These are phyloP conservation scores for Scaptomyza caliginosa DNA, from an alignment of 2,888 invertebrate species.

Conservation along the genomic window DNA sequence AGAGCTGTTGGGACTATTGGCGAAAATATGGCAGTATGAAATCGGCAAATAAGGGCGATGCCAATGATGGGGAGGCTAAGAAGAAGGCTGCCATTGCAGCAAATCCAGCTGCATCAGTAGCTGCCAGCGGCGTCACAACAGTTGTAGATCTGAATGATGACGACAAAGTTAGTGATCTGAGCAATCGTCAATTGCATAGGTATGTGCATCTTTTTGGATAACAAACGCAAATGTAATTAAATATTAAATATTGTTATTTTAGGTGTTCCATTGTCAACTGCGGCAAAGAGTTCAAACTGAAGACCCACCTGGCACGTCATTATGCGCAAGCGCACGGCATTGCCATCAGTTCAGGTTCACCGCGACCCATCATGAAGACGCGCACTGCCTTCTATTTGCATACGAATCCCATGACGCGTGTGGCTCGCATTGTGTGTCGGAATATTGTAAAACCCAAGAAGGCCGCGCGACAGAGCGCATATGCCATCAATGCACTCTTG, in stretches of 20 bases:
- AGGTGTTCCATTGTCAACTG: constrained; percentile 96
- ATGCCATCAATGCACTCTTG: constrained; percentile 90
- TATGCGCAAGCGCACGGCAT: constrained; percentile 94
- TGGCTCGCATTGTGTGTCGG: constrained; percentile 94
- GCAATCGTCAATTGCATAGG: constrained; percentile 83
- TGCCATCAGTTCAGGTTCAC: constrained; percentile 90
- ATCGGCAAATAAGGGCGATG: constrained; percentile 86
- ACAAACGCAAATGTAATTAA: not conserved
- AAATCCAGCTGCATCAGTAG: constrained; percentile 43
- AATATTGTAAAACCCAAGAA: constrained; percentile 92
- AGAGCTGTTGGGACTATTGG: constrained; percentile 98
- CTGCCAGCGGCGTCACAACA: constrained; percentile 45
- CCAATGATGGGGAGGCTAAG: constrained; percentile 84
- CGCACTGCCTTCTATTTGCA: constrained; percentile 97
- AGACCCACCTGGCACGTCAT: constrained; percentile 96
- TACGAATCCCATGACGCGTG: constrained; percentile 94
- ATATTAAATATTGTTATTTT: constrained; percentile 83
- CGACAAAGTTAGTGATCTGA: constrained; percentile 84
- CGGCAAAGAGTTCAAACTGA: constrained; percentile 97
- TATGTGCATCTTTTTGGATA: constrained; percentile 30
- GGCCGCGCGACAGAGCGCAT: constrained; percentile 94
- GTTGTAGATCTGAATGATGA: constrained; percentile 84
- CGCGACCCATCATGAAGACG: constrained; percentile 98
- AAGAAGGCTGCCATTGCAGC: constrained; percentile 80
- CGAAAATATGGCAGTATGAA: constrained; percentile 97